Evolutionary conservation across 2,113 vertebrate species (phyloP), one percentile per base, ranked within the genome.

Genomic region (Azemiops feae): DNA sequence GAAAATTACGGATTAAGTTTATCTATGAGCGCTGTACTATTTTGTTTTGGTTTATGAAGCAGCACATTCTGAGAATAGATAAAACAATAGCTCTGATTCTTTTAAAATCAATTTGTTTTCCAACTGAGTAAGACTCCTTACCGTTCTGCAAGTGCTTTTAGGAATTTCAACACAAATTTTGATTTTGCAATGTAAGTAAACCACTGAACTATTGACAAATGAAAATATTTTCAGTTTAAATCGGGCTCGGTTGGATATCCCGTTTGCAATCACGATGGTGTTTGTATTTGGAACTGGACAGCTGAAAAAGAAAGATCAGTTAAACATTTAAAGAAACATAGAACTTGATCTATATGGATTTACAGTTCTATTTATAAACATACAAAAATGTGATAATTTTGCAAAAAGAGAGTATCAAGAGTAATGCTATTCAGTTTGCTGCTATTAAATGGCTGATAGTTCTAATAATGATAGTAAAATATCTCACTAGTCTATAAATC

Each of bases 141-240:
- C 98, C 0, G 98, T 98, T 58, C 95, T 97, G 94, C 99, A 99
- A 27, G 97, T 96, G 2, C 95, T 92, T 1, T 93, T 95, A 0
- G 95, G 96, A 0, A 85, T 95, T 95, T 98, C 97, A 92, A 98
- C 85, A 89, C 99, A 99, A 94, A 99, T 95, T 6, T 97, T 97
- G 10, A 99, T 97, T 92, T 96, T 96, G 96, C 99, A 99, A 96
- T 99, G 99, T 95, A 99, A 93, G 74, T 98, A 99, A 95, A 99
- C 97, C 3, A 98, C 89, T 2, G 98, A 97, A 92, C 97, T 96
- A 87, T 98, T 95, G 91, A 99, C 94, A 45, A 99, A 97, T 39
- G 98, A 98, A 92, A 99, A 99, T 4, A 99, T 97, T 91, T 97
- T 97, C 86, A 99, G 97, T 5, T 98, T 98, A 43, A 99, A 96